Base-by-base conservation (phyloP, 2,113 vertebrate species). In the Sorex fumeus region DNA sequence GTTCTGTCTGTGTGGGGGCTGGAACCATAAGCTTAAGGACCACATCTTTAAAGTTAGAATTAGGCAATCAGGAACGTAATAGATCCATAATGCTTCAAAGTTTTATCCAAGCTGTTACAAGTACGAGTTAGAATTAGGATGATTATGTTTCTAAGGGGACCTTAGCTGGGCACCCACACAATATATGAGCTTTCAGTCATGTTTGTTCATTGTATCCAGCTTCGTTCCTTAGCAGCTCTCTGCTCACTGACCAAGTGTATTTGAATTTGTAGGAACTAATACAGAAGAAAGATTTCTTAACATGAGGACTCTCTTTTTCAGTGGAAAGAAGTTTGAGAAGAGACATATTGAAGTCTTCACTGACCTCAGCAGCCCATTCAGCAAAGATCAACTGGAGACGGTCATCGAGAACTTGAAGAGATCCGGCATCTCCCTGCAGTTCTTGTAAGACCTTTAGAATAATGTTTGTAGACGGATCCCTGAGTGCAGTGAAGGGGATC, bases 341-440 rank as follows among this genome's bases (percentile, higher is more conserved):
- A 98, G 96, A 77, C 98, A 98, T 95, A 99, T 99, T 82, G 98
- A 97, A 90, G 78, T 99, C 1, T 98, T 99, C 96, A 99, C 98
- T 77, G 98, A 99, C 97, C 98, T 99, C 95, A 97, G 77, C 96
- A 98, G 98, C 69, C 97, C 97, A 66, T 98, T 98, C 96, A 98
- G 98, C 91, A 94, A 98, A 64, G 99, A 99, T 89, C 98, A 99
- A 66, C 94, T 99, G 96, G 98, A 98, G 78, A 84, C 98, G 93
- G 99, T 99, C n/a, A 96, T 99, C 91, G 95, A 95, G 85, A 99
- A 99, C 92, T 95, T 99, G 96, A 99, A 98, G 97, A 97, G 98
- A 94, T 98, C 97, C 8, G 98, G 87, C 83, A 98, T 98, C 97
- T 98, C 98, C 13, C 97, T 99, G 95, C 99, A 99, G 94, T 99